Conservation (phyloP, 2,888 invertebrate species). For the Chymomyza fuscimana region DNA sequence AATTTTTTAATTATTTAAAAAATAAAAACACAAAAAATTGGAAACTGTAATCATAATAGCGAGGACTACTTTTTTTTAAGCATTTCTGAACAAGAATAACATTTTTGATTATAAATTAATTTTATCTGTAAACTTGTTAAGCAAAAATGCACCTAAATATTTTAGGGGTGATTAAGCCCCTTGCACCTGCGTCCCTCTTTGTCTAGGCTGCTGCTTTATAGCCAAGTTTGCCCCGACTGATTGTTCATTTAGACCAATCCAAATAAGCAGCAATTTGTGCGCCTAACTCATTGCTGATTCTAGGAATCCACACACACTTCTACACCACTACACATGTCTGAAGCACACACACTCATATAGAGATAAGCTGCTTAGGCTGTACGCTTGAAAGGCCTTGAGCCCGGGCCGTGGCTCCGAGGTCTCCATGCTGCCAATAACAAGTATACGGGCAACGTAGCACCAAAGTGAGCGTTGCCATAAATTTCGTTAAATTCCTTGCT, state of each 20-base stretch:
- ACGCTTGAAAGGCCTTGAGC: conserved; percentile 34
- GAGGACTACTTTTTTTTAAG: too few relatives aligned
- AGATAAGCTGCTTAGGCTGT: conserved; percentile 48
- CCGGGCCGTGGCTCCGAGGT: conserved; percentile 27
- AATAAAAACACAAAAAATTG: too few relatives aligned
- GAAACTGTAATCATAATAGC: too few relatives aligned
- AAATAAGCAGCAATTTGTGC: conserved; percentile 34
- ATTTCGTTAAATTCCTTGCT: background rate
- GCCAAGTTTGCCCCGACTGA: conserved; percentile 6
- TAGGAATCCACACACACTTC: background rate
- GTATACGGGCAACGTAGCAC: background rate
- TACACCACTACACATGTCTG: background rate
- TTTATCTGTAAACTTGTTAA: too few relatives aligned
- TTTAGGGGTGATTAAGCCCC: too few relatives aligned
- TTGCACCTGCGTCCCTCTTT: too few relatives aligned
- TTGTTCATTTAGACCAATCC: conserved; percentile 5
- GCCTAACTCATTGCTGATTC: conserved; percentile 26
- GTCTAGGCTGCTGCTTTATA: too few relatives aligned
- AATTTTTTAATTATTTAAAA: too few relatives aligned
- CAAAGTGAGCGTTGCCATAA: background rate
- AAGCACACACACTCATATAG: background rate
- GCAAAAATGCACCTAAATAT: too few relatives aligned
- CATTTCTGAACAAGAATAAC: too few relatives aligned
- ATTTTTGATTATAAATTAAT: too few relatives aligned
- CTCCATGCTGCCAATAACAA: conserved; percentile 2